Evolutionary conservation across 2,888 invertebrate genomes (phyloP).

Genomic region (Mesoligia furuncula): DNA sequence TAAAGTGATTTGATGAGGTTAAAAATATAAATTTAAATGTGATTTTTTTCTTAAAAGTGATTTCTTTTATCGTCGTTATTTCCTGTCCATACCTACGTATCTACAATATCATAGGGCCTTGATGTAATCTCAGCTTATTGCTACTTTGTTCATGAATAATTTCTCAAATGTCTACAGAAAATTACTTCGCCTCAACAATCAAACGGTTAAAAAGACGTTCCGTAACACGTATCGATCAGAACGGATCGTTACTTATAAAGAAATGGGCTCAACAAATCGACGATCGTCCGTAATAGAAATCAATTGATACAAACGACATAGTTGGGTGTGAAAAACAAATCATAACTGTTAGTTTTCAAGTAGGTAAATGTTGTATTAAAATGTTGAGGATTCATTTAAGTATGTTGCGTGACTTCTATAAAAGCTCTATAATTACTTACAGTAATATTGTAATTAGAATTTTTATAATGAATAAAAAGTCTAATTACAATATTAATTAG

Average conservation of each 20-base stretch:
- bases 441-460: conserved; percentile 10
- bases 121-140: conserved; percentile 18
- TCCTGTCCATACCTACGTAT: not conserved
- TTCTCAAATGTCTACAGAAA: conserved; percentile 24
- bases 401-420: conserved; percentile 9
- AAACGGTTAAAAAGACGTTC: conserved; percentile 38
- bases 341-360: conserved; percentile 22
- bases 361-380: conserved; percentile 32
- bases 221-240: conserved; percentile 44
- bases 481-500: not conserved
- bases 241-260: conserved; percentile 47
- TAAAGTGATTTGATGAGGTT: not conserved
- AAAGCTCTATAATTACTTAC: not conserved
- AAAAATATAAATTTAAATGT: not conserved
- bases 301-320: conserved; percentile 57
- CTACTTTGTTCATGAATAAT: conserved; percentile 28
- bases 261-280: conserved; percentile 62
- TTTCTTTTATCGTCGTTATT: not conserved
- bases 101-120: not conserved
- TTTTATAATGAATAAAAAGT: not conserved
- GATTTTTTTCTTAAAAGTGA: not conserved
- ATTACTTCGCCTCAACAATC: conserved; percentile 34
- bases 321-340: conserved; percentile 39
- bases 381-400: conserved; percentile 4
- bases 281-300: conserved; percentile 49